phyloP scores from a whole-genome alignment of 2,113 vertebrate genomes.

The Actenoides lindsayi region DNA sequence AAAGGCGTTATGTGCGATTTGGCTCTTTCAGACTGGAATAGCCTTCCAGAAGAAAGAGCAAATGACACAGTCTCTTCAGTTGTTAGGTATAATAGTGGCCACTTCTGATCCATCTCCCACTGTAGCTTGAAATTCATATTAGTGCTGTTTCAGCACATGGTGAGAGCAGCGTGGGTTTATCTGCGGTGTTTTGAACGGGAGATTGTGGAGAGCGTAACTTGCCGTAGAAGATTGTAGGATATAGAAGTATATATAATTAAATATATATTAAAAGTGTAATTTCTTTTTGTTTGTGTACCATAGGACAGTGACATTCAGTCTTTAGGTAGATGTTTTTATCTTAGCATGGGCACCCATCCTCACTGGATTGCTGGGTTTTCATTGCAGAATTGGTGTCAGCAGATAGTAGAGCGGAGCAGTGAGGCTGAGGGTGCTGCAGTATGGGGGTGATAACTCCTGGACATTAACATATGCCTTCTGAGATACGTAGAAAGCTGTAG shows the following conservation, averaged over 20 bases:
- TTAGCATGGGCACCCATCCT: background rate
- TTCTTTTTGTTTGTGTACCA: background rate
- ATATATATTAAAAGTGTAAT: background rate
- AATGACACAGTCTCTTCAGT: background rate
- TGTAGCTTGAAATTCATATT: background rate
- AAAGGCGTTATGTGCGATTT: fast-evolving
- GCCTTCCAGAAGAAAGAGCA: background rate
- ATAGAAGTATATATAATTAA: background rate
- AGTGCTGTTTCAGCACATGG: background rate
- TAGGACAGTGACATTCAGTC: background rate
- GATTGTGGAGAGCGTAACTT: background rate
- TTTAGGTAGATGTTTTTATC: background rate
- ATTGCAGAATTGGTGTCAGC: background rate
- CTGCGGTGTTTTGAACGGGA: background rate
- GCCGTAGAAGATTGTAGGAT: background rate
- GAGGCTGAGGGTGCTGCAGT: background rate
- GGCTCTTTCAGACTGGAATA: background rate
- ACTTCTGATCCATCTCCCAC: background rate
- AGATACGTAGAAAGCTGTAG: background rate
- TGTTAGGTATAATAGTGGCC: background rate
- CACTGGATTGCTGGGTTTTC: background rate
- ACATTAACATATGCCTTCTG: background rate
- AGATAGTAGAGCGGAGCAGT: background rate
- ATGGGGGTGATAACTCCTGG: background rate
- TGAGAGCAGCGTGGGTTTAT: background rate